Evolutionary conservation across 2,888 invertebrate genomes (phyloP).

Genomic region (Volucella zonaria): DNA sequence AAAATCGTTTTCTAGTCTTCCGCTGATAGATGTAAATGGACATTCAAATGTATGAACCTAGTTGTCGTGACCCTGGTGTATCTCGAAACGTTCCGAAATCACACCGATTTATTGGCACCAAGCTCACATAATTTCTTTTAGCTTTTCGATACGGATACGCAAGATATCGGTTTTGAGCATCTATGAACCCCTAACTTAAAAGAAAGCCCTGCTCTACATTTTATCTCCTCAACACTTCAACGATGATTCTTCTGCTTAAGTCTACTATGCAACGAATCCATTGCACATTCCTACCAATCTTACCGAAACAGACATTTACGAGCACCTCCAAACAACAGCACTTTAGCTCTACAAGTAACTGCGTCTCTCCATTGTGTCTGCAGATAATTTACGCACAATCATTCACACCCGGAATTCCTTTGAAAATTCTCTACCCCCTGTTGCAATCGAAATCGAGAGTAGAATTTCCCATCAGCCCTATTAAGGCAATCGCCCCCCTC

Average conservation of each 20-base stretch:
- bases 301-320: constrained; percentile 27
- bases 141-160: no score
- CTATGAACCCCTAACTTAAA: no score
- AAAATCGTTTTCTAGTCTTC: no score
- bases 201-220: no score
- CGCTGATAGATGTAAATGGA: no score
- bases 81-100: no score
- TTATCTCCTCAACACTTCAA: background rate
- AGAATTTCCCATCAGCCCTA: constrained; percentile 52
- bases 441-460: constrained; percentile 52
- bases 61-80: no score
- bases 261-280: background rate
- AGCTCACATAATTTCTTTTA: no score
- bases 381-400: constrained; percentile 35
- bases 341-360: background rate
- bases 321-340: constrained; percentile 14
- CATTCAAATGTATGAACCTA: no score
- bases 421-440: background rate
- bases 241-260: background rate
- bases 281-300: constrained; percentile 24
- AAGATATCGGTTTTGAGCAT: no score
- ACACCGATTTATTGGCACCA: no score
- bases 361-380: constrained; percentile 30
- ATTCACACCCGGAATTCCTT: constrained; percentile 23
- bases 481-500: constrained; percentile 42